Evolutionary conservation across 2,888 invertebrate genomes (phyloP), one percentile per base, ranked within the genome.

Genomic region (Lagria hirta): DNA sequence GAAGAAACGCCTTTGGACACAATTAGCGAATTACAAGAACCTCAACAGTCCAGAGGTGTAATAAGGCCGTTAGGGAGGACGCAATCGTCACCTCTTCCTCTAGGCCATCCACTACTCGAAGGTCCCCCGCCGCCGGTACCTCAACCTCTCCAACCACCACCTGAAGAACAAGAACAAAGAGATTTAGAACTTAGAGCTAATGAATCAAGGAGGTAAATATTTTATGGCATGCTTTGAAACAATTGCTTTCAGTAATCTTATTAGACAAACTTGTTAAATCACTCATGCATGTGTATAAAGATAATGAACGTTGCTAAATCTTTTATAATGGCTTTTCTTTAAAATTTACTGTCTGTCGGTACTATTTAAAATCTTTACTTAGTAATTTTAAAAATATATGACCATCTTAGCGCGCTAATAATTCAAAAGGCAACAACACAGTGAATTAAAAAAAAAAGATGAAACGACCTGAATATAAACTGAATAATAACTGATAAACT

Each of bases 71-170:
- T 94, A 58, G 92, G 93, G 44, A 83, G 96, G 66, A 96, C 96
- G 43, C 95, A 96, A 74, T 95, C 95, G 27, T 95, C 95, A 2
- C 93, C 93, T 1, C 73, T 93, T 57, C 91, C 91, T 14, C 75
- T 95, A 40, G 93, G 93, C 1, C 91, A 93, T 74, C 91, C 93
- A 13, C 83, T 90, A 79, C 79, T 93, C 38, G 68, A 68, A 13
- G 66, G 64, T 7, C 61, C 58, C 17, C 63, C 62, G 13, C 52
- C 57, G 18, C 61, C 62, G 28, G 57, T 57, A 5, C 61, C 57
- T 17, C 62, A 58, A 26, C 60, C 61, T 52, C 67, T 52, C 43
- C 70, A 61, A 48, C 65, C 74, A 70, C 61, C 88, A 83, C 41
- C 75, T 85, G 47, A 69, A 48, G 66, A 68, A 51, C 69, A 69